A percentile compares a stretch with the other conserved stretches of the same genome.
Conservation (phyloP, 92 coral and sea anemone species). For the Paragorgia papillata region DNA sequence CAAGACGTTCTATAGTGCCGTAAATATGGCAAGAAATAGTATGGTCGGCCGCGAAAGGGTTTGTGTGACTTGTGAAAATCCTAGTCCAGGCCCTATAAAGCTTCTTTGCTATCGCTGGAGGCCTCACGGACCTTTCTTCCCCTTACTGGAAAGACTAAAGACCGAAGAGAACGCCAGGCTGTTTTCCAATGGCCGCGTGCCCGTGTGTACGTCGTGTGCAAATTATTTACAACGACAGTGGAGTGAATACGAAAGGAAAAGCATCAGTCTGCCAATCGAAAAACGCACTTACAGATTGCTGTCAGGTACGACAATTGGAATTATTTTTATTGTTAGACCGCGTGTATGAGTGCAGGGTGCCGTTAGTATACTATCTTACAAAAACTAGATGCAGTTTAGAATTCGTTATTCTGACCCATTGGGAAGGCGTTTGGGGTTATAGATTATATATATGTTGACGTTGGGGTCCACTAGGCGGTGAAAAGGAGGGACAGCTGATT, state of each 20-base stretch:
- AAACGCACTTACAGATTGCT: constrained; percentile 71
- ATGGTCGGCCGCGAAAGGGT: constrained; percentile 22
- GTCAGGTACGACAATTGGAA: constrained; percentile 61
- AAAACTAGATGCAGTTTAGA: too few relatives aligned
- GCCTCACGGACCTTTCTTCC: constrained; percentile 88
- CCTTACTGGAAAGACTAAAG: constrained; percentile 72
- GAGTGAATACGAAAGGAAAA: constrained; percentile 76
- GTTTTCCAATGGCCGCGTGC: constrained; percentile 75
- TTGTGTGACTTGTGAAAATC: constrained; percentile 80
- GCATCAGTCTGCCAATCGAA: constrained; percentile 73
- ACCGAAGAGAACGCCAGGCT: constrained; percentile 57
- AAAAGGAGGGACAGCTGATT: too few relatives aligned
- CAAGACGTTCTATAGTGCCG: neutral
- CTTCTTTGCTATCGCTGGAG: constrained; percentile 81
- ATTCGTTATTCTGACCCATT: too few relatives aligned
- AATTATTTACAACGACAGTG: constrained; percentile 91
- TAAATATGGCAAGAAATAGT: constrained; percentile 7
- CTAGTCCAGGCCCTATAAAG: constrained; percentile 92
- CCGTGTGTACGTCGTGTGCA: constrained; percentile 88
- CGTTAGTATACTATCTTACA: too few relatives aligned
- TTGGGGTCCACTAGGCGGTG: too few relatives aligned
- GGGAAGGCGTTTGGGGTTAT: too few relatives aligned
- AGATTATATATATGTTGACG: too few relatives aligned
- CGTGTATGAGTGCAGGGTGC: too few relatives aligned
- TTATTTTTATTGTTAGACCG: too few relatives aligned